A percentile compares a stretch with the other conserved stretches of the same genome.
Conservation (phyloP, 2,113 vertebrate species). For the Sinocyclocheilus maitianheensis region DNA sequence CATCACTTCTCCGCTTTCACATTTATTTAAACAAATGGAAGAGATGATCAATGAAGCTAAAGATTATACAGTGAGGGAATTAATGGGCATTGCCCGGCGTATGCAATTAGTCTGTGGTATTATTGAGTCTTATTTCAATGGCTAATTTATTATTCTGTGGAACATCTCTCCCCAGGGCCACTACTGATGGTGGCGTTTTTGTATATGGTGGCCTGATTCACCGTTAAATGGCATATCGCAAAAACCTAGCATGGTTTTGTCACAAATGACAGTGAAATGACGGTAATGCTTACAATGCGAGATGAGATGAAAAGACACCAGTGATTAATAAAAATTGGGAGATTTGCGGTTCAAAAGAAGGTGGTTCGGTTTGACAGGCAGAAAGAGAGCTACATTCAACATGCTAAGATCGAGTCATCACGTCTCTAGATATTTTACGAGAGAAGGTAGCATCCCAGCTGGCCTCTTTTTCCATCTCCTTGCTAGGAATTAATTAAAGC, state of each 20-base stretch:
- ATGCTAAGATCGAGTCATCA: slow-evolving; percentile 30
- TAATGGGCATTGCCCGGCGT: slow-evolving; percentile 68
- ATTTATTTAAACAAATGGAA: slow-evolving; percentile 69
- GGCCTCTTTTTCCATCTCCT: slow-evolving; percentile 29
- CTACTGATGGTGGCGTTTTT: slow-evolving; percentile 59
- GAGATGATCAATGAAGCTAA: slow-evolving; percentile 71
- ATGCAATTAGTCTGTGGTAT: slow-evolving; percentile 71
- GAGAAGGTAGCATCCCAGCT: slow-evolving; percentile 37
- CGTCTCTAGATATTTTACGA: slow-evolving; percentile 38
- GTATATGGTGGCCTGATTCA: neutral
- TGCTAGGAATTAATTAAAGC: slow-evolving; percentile 52
- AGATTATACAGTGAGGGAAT: slow-evolving; percentile 66
- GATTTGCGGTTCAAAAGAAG: slow-evolving; percentile 29
- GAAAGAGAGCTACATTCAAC: slow-evolving; percentile 27
- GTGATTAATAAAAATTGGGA: slow-evolving; percentile 32
- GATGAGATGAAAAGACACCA: slow-evolving; percentile 25
- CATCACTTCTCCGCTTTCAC: slow-evolving; percentile 58
- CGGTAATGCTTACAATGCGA: slow-evolving; percentile 17
- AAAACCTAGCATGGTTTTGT: slow-evolving; percentile 4
- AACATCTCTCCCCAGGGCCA: slow-evolving; percentile 67
- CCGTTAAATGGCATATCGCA: slow-evolving; percentile 45
- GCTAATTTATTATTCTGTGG: slow-evolving; percentile 74
- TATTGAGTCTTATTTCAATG: slow-evolving; percentile 77
- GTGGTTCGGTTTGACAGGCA: slow-evolving; percentile 43
- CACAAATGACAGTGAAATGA: slow-evolving; percentile 22